A percentile compares a stretch with the other conserved stretches of the same genome.
phyloP scores from a whole-genome alignment of 2,888 invertebrate genomes.

The Dorcus parallelipipedus region DNA sequence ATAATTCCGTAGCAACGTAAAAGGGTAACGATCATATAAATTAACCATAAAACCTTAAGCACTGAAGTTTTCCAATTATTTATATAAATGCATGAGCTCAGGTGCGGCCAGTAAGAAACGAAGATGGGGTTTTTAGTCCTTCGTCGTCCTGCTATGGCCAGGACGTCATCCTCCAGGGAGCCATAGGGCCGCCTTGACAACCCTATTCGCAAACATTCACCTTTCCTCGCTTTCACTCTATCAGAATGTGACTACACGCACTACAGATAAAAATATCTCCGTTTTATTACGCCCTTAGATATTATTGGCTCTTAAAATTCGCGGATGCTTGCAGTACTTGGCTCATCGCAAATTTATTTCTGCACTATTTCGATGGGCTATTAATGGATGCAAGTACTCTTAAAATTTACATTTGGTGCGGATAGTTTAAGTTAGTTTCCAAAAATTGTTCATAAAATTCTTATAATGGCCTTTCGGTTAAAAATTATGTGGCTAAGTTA shows the following conservation, averaged over 20 bases:
- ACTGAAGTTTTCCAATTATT: constrained; percentile 38
- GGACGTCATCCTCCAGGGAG: constrained; percentile 38
- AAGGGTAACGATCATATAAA: constrained; percentile 9
- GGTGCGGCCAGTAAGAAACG: constrained; percentile 40
- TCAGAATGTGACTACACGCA: constrained; percentile 36
- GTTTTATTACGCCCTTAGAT: constrained; percentile 10
- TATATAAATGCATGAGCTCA: constrained; percentile 41
- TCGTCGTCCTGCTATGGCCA: constrained; percentile 27
- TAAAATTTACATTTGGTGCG: no score
- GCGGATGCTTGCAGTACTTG: no score
- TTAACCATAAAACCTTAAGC: constrained; percentile 19
- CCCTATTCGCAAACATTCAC: constrained; percentile 46
- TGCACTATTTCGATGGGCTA: no score
- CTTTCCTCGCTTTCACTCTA: constrained; percentile 37
- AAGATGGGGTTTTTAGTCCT: constrained; percentile 37
- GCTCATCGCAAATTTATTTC: no score
- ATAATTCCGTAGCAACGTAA: no score
- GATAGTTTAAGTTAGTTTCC: no score
- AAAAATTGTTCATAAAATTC: no score
- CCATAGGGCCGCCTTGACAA: constrained; percentile 45
- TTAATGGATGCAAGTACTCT: no score
- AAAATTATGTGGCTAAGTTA: no score
- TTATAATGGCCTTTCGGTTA: no score
- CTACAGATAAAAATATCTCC: constrained; percentile 20
- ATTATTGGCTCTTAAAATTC: no score